Percentiles rank a stretch among this genome's conserved stretches.
These are phyloP conservation scores for Xenopus borealis DNA, from an alignment of 2,113 vertebrate genomes.

Conservation along the genomic window DNA sequence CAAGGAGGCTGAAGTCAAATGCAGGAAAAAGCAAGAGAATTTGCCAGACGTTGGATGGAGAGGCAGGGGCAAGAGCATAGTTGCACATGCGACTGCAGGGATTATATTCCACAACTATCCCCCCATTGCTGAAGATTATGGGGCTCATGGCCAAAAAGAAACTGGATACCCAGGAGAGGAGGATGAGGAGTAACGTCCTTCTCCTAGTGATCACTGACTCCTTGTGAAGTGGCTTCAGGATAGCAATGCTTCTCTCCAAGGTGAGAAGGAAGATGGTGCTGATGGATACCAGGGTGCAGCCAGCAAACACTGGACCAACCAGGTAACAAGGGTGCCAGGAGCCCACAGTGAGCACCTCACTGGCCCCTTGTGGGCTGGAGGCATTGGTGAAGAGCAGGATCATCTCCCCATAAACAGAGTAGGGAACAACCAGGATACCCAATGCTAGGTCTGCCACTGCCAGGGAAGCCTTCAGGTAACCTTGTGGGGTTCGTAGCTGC, in stretches of 20 bases:
- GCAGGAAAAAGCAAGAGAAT: conserved; percentile 70
- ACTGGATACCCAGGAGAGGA: conserved; percentile 66
- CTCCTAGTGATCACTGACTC: conserved; percentile 67
- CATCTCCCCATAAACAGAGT: conserved; percentile 71
- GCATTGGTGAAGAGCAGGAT: conserved; percentile 55
- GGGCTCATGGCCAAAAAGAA: conserved; percentile 68
- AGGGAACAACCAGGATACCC: conserved; percentile 68
- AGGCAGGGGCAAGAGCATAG: conserved; percentile 59
- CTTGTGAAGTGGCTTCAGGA: conserved; percentile 69
- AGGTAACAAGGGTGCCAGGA: conserved; percentile 67
- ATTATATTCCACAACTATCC: conserved; percentile 71
- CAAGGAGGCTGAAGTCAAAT: conserved; percentile 72
- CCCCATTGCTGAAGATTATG: conserved; percentile 61
- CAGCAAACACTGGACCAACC: conserved; percentile 69
- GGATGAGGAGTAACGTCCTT: conserved; percentile 64
- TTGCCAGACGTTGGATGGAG: conserved; percentile 63
- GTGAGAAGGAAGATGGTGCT: conserved; percentile 71
- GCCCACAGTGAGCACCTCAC: conserved; percentile 54
- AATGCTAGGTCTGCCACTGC: conserved; percentile 69
- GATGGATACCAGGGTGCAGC: conserved; percentile 74
- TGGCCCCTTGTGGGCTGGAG: conserved; percentile 57
- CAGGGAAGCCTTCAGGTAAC: conserved; percentile 73
- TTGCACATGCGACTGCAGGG: conserved; percentile 75
- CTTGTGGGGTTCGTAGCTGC: conserved; percentile 68
- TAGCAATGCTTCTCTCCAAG: conserved; percentile 68